Percentiles rank a stretch among this genome's conserved stretches.
Conservation (phyloP, 2,797 vertebrate species). For the Graptemys geographica region DNA sequence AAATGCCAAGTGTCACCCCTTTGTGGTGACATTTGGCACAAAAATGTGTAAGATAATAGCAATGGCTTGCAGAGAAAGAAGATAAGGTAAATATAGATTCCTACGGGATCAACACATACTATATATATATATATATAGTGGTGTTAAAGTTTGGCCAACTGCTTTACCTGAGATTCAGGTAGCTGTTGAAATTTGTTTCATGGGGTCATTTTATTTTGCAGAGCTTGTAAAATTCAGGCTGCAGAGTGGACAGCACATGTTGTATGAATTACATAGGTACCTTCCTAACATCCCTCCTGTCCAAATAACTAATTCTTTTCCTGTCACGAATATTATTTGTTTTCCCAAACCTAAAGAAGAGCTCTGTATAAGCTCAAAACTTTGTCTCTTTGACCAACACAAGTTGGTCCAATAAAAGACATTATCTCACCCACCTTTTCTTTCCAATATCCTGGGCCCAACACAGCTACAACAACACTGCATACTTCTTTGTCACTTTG, state of each 20-base stretch:
- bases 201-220: not conserved
- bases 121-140: not conserved
- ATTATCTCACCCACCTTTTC: not conserved
- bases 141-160: not conserved
- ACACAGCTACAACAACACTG: not conserved
- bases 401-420: not conserved
- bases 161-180: not conserved
- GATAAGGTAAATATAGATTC: not conserved
- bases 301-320: not conserved
- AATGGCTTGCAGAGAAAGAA: not conserved
- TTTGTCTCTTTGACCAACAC: not conserved
- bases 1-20: not conserved
- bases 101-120: not conserved
- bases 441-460: not conserved
- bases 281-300: not conserved
- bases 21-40: not conserved
- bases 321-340: not conserved
- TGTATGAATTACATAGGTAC: not conserved
- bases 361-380: not conserved
- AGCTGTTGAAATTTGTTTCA: not conserved
- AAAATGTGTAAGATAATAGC: not conserved
- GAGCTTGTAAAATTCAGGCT: not conserved
- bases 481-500: not conserved
- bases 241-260: not conserved
- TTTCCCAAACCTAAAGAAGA: not conserved